A percentile compares a stretch with the other conserved stretches of the same genome.
These are phyloP conservation scores for Cliona cf. orientalis DNA, from an alignment of 37 sponge, comb jelly and placozoan genomes.

Conservation along the genomic window DNA sequence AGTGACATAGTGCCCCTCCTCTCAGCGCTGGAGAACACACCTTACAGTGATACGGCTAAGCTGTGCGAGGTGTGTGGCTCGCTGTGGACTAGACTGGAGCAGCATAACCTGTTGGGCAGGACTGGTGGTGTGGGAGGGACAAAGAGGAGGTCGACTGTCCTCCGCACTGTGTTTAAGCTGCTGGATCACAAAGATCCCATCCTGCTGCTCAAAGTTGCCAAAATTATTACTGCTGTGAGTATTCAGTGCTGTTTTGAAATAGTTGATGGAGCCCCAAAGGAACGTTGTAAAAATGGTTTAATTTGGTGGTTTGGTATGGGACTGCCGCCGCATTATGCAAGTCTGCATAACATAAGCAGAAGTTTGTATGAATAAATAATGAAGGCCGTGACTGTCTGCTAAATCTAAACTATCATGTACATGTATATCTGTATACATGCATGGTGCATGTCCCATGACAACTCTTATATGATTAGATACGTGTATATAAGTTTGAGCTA, in stretches of 20 bases:
- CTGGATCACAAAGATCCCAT: slow-evolving; percentile 63
- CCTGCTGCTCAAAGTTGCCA: slow-evolving; percentile 71
- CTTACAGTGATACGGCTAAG: slow-evolving; percentile 5
- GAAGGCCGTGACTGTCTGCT: too few relatives aligned
- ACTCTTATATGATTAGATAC: too few relatives aligned
- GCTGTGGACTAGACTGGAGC: slow-evolving; percentile 45
- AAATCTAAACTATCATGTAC: too few relatives aligned
- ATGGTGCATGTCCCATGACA: too few relatives aligned
- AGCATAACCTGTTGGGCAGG: slow-evolving; percentile 50
- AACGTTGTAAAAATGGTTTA: neutral
- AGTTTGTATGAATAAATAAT: too few relatives aligned
- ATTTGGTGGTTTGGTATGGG: too few relatives aligned
- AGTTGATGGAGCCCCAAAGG: too few relatives aligned
- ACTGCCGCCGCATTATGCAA: neutral
- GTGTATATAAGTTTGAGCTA: too few relatives aligned
- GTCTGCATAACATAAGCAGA: too few relatives aligned
- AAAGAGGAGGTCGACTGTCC: slow-evolving; percentile 46
- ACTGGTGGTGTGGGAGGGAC: slow-evolving; percentile 61
- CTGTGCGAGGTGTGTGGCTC: slow-evolving; percentile 34
- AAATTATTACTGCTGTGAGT: slow-evolving; percentile 76
- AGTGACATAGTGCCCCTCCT: slow-evolving; percentile 61
- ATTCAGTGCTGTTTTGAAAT: neutral
- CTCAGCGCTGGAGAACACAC: slow-evolving; percentile 17
- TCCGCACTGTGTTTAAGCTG: slow-evolving; percentile 60
- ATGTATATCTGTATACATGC: too few relatives aligned